Conservation (phyloP, 2,113 vertebrate genomes). For the Cranoglanis bouderius region DNA sequence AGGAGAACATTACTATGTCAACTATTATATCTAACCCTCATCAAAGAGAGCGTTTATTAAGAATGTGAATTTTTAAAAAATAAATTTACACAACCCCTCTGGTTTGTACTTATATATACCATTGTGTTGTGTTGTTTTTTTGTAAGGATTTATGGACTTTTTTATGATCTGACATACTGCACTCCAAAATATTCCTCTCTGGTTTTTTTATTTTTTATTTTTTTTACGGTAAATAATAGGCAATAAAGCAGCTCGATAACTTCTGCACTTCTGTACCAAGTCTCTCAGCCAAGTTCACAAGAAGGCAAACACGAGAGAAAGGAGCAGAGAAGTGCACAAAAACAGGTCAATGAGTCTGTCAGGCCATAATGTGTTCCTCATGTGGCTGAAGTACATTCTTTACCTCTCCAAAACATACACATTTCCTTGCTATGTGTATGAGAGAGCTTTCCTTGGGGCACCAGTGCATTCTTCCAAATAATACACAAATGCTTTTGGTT, state of each 20-base stretch:
- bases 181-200: background rate
- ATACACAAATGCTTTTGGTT: constrained; percentile 68
- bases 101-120: background rate
- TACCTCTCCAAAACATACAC: constrained; percentile 43
- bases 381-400: constrained; percentile 46
- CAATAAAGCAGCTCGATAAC: background rate
- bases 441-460: constrained; percentile 20
- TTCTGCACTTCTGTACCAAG: constrained; percentile 48
- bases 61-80: background rate
- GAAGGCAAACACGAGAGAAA: constrained; percentile 36
- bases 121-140: background rate
- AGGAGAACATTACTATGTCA: background rate
- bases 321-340: constrained; percentile 44
- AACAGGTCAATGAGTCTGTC: constrained; percentile 57
- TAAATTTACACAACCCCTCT: background rate
- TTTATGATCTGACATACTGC: background rate
- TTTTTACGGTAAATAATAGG: background rate
- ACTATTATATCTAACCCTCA: background rate
- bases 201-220: background rate
- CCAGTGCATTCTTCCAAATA: constrained; percentile 56
- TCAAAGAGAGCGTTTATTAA: background rate
- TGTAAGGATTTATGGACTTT: background rate
- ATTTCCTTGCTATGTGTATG: background rate
- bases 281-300: constrained; percentile 38
- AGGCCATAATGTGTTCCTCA: constrained; percentile 68